Evolutionary conservation across 1,140 invertebrate species (phyloP).

Genomic region (Drosophila watanabei): DNA sequence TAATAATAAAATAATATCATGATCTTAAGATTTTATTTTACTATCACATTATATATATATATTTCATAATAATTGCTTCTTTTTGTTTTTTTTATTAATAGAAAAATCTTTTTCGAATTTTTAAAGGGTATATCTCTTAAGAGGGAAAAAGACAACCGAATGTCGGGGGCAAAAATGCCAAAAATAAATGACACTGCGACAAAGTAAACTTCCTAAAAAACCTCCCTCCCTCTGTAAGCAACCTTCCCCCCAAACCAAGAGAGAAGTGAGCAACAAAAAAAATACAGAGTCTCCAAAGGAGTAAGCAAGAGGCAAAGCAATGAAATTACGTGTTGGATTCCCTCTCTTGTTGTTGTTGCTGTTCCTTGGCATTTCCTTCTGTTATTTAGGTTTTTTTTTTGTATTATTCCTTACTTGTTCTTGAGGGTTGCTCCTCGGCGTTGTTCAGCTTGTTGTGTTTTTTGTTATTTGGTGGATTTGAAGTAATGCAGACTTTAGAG

Average conservation of each 20-base stretch:
- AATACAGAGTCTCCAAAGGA: slow-evolving; percentile 12
- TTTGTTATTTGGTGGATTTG: slow-evolving; percentile 63
- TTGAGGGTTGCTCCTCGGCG: slow-evolving; percentile 13
- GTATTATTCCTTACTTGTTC: slow-evolving; percentile 2
- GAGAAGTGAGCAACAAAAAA: slow-evolving; percentile 57
- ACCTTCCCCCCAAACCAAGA: neutral
- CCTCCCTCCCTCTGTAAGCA: neutral
- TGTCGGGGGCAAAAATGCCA: slow-evolving; percentile 70
- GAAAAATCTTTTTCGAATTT: too few relatives aligned
- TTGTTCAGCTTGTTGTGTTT: slow-evolving; percentile 13
- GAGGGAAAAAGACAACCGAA: slow-evolving; percentile 11
- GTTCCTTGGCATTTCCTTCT: slow-evolving; percentile 33
- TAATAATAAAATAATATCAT: too few relatives aligned
- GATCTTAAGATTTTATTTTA: too few relatives aligned
- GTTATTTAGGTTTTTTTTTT: slow-evolving; percentile 18
- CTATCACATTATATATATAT: neutral
- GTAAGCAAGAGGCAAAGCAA: slow-evolving; percentile 21
- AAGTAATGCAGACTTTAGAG: slow-evolving; percentile 81
- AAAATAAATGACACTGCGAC: slow-evolving; percentile 83
- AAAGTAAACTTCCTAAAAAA: slow-evolving; percentile 73
- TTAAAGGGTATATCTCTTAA: neutral
- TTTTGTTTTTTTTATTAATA: neutral
- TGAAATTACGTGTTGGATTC: slow-evolving; percentile 71
- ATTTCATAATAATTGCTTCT: neutral
- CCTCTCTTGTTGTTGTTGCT: slow-evolving; percentile 30